Evolutionary conservation across 2,113 vertebrate genomes (phyloP).

Genomic region (Indicator indicator): DNA sequence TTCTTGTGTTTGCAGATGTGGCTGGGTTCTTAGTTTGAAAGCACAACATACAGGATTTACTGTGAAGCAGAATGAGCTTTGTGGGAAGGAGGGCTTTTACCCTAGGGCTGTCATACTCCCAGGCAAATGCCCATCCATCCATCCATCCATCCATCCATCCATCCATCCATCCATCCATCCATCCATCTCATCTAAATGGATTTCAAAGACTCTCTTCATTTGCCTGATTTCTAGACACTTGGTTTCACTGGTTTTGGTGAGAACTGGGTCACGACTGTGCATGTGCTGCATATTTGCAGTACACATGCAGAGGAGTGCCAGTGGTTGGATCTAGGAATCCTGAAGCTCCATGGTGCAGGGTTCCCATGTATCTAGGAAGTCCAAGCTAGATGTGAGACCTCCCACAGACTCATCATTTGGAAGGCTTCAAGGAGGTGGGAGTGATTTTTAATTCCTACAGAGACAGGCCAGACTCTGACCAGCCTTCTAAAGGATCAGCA

Average conservation of each 20-base stretch:
- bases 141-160: neutral
- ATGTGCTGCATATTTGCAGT: neutral
- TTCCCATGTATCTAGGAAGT: neutral
- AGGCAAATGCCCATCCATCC: neutral
- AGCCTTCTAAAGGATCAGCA: neutral
- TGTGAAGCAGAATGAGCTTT: neutral
- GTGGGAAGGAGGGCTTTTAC: neutral
- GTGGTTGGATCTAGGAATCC: neutral
- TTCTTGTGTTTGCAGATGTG: neutral
- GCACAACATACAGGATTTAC: neutral
- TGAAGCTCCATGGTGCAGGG: neutral
- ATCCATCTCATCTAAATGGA: neutral
- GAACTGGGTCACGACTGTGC: neutral
- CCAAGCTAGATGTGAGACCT: neutral
- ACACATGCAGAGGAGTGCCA: neutral
- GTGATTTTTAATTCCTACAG: neutral
- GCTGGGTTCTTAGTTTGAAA: neutral
- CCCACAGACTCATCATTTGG: neutral
- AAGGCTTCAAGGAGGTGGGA: neutral
- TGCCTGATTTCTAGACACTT: neutral
- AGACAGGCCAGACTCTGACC: accelerated
- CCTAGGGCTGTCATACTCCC: neutral
- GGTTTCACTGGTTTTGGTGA: neutral
- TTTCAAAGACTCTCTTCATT: neutral
- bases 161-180: neutral